phyloP scores from a whole-genome alignment of 2,797 vertebrate genomes.

The Takifugu ocellatus region DNA sequence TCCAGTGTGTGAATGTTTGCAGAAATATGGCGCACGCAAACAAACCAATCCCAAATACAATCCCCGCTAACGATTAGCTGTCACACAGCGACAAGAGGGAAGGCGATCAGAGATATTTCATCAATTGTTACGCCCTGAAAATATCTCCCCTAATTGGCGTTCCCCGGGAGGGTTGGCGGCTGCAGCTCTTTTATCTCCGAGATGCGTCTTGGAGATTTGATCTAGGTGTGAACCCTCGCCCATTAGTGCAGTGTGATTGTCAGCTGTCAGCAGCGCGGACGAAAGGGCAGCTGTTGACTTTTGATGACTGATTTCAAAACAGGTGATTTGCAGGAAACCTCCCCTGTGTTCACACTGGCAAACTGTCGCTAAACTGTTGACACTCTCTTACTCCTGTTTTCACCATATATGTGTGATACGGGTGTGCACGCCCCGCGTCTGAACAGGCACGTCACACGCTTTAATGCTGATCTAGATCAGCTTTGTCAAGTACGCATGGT shows the following conservation, averaged over 20 bases:
- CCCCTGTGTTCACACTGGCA: neutral
- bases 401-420: too few relatives aligned
- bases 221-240: conserved; percentile 36
- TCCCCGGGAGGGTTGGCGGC: conserved; percentile 28
- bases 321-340: conserved; percentile 7
- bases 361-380: neutral
- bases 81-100: conserved; percentile 29
- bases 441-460: too few relatives aligned
- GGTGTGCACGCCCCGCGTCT: too few relatives aligned
- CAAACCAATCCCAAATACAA: conserved; percentile 16
- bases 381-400: neutral
- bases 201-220: conserved; percentile 38
- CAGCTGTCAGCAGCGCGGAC: conserved; percentile 52
- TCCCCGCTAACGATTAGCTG: conserved; percentile 38
- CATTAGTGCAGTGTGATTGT: conserved; percentile 49
- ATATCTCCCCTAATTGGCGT: conserved; percentile 56
- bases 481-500: too few relatives aligned
- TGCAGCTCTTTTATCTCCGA: conserved; percentile 52
- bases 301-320: conserved; percentile 29
- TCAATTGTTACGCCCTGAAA: conserved; percentile 43
- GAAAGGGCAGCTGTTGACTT: conserved; percentile 28
- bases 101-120: conserved; percentile 27
- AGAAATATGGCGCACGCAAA: conserved; percentile 9
- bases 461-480: too few relatives aligned
- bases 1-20: conserved; percentile 10